Evolutionary conservation across 2,797 vertebrate species (phyloP), one percentile per base, ranked within the genome.

Genomic region (Hylomyscus alleni): DNA sequence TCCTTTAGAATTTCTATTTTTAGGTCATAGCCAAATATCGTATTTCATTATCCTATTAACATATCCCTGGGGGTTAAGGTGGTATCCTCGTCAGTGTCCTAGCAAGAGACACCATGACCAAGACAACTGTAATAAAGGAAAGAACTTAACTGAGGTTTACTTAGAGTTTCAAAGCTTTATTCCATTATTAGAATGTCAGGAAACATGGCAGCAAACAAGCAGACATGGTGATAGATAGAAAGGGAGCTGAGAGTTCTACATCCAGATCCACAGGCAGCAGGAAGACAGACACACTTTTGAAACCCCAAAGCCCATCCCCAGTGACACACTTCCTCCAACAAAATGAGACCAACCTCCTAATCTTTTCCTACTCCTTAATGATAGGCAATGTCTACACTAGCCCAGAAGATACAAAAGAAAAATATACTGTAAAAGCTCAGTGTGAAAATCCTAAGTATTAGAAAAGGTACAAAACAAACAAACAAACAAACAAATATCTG

Each of bases 381-480:
- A 31, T 22, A 12, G 82, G 40, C 40, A 84, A 22, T 56, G 78
- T 56, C 58, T 60, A 31, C 58, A 47, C 60, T 47, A 34, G 82
- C 47, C 44, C 40, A 44, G 47, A 84, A 47, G 29, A 44, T 3
- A n/a, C 5, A n/a, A 44, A 67, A 50, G 19, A 14, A 81, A 80
- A 87, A 40, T 19, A 10, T 50, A 87, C 19, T 85, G 12, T 26
- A 69, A 54, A 40, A 47, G 34, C 4, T 14, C 56, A 50, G 44
- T 34, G 37, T 29, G 65, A 89, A 78, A 50, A 31, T 3, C 52
- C 8, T 62, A 96, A 83, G 34, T 29, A 81, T 62, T 85, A 56
- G 26, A 84, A 92, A 65, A 93, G 67, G 7, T 69, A n/a, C 2
- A 19, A 80, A 96, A 34, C n/a, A 67, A 83, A 97, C 3, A 44